A percentile compares a stretch with the other conserved stretches of the same genome.
These are phyloP conservation scores for Denticeps clupeoides DNA, from an alignment of 2,797 vertebrate species.

Conservation along the genomic window DNA sequence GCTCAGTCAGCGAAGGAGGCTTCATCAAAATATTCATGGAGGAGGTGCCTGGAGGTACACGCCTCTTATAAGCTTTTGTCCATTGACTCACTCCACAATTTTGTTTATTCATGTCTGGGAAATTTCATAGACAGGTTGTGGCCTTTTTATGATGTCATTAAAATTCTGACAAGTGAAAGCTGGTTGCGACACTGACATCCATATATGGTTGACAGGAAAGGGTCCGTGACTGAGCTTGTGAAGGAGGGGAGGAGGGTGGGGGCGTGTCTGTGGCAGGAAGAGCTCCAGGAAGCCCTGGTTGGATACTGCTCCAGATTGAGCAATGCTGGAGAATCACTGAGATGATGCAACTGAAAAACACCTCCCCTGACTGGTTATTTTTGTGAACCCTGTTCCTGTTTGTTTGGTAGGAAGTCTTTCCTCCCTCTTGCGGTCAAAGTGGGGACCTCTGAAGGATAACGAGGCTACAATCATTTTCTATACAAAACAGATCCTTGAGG, in stretches of 20 bases:
- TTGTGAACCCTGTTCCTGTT: neutral
- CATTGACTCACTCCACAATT: neutral
- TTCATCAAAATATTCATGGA: slow-evolving; percentile 97
- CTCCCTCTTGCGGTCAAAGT: slow-evolving; percentile 79
- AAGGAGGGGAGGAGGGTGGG: slow-evolving; percentile 13
- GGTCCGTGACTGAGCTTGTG: slow-evolving; percentile 9
- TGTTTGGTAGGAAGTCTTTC: slow-evolving; percentile 72
- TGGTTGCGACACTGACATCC: too few species aligned
- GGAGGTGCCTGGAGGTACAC: slow-evolving; percentile 84
- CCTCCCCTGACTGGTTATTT: too few species aligned
- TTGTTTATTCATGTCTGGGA: neutral
- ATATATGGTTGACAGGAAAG: slow-evolving; percentile 10
- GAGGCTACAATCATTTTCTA: slow-evolving; percentile 83
- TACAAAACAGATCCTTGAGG: slow-evolving; percentile 82
- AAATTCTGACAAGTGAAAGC: too few species aligned
- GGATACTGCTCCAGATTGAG: neutral
- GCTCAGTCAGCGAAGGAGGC: slow-evolving; percentile 75
- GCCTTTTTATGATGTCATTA: too few species aligned
- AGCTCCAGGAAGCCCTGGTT: slow-evolving; percentile 17
- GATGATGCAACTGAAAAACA: neutral
- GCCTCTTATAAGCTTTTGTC: neutral
- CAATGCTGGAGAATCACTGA: neutral
- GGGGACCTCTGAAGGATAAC: slow-evolving; percentile 86
- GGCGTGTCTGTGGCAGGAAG: slow-evolving; percentile 16
- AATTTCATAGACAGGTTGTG: too few species aligned